Evolutionary conservation across 2,888 invertebrate species (phyloP).

Genomic region (Volucella bombylans): DNA sequence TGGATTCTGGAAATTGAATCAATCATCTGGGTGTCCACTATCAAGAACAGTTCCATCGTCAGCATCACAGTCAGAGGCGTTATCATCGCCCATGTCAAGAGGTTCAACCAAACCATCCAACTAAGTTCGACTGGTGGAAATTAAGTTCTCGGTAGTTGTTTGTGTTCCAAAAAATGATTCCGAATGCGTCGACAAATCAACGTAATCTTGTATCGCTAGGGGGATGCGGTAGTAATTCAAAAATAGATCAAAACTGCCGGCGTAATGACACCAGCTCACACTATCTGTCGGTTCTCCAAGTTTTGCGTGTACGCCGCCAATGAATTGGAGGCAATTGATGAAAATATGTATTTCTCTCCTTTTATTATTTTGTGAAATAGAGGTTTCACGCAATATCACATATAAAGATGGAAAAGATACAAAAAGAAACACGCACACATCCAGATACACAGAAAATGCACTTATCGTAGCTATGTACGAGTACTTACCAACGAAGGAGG

Average conservation of each 20-base stretch:
- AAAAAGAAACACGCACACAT: slow-evolving; percentile 38
- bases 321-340: slow-evolving; percentile 24
- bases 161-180: neutral
- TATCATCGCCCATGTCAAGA: slow-evolving; percentile 51
- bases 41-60: slow-evolving; percentile 21
- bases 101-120: slow-evolving; percentile 39
- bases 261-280: slow-evolving; percentile 43
- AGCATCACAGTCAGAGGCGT: slow-evolving; percentile 22
- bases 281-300: neutral
- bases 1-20: slow-evolving; percentile 11
- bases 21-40: slow-evolving; percentile 30
- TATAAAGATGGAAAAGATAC: neutral
- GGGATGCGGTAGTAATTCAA: slow-evolving; percentile 42
- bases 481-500: neutral
- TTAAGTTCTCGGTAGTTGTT: neutral
- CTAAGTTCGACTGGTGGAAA: neutral
- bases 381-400: slow-evolving; percentile 7
- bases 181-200: no score
- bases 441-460: slow-evolving; percentile 11
- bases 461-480: slow-evolving; percentile 4
- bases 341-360: no score
- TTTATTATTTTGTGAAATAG: neutral
- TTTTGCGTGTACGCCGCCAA: slow-evolving; percentile 3
- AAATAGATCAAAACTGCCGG: slow-evolving; percentile 67
- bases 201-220: slow-evolving; percentile 23